Evolutionary conservation across 2,888 invertebrate species (phyloP), one percentile per base, ranked within the genome.

Genomic region (Alitta virens): DNA sequence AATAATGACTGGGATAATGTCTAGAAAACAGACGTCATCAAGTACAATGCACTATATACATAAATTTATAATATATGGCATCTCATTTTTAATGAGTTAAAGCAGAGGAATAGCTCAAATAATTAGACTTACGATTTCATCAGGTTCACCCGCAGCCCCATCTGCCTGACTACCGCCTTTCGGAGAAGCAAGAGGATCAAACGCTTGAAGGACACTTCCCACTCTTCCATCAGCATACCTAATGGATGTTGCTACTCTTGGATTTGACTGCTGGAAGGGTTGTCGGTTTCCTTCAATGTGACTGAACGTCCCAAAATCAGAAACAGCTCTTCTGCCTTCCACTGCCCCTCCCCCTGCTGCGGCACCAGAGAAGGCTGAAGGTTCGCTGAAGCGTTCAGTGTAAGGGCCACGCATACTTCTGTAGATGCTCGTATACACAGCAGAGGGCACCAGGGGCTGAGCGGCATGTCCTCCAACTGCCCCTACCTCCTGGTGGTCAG

Each of bases 201-300:
- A 51, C 14, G 53, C 56, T 21, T 56, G 60, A 5, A 66, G 49
- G 26, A 63, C 60, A 18, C 27, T 60, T n/a, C 38, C 21, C 21
- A 60, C 60, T 25, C 56, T 56, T n/a, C 58, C 60, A 25, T 64
- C 56, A 5, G 63, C 56, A 33, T 62, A 52, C 38, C 54, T 58
- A 26, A 63, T 33, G 25, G 63, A 51, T 46, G 55, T 52, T 9
- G 63, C 59, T 14, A 54, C 27, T 9, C 63, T 46, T 25, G 33
- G 57, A 12, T 33, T 5, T 12, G 5, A 12, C 12, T 33, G 33
- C 33, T 33, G 33, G 5, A 7, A 12, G 12, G 5, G 33, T 12
- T 33, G 33, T 23, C 25, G 3, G 24, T 5, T 12, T 7, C 2
- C 14, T 21, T 43, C 43, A 9, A 26, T 40, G 14, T 56, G 16